A percentile compares a stretch with the other conserved stretches of the same genome.
phyloP scores from a whole-genome alignment of 2,797 vertebrate genomes.

The Discoglossus pictus region DNA sequence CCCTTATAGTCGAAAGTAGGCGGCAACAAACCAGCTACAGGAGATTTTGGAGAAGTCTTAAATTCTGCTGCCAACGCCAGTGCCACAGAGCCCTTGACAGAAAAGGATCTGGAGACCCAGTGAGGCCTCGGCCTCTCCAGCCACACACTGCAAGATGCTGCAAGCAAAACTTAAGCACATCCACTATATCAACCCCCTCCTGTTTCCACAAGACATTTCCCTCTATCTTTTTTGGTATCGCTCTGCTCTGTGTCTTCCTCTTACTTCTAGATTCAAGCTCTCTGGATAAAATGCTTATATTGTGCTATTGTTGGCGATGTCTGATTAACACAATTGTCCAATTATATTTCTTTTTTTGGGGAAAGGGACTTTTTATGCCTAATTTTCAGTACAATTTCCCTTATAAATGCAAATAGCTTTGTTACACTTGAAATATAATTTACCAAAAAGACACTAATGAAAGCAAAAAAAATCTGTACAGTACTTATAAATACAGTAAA shows the following conservation, averaged over 20 bases:
- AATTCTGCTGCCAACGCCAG: conserved; percentile 72
- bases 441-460: conserved; percentile 28
- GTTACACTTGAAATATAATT: conserved; percentile 33
- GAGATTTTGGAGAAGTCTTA: conserved; percentile 72
- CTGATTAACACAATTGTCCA: neutral
- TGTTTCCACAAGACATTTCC: conserved; percentile 62
- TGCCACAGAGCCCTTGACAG: conserved; percentile 68
- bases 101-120: conserved; percentile 67
- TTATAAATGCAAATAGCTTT: conserved; percentile 36
- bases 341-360: conserved; percentile 53
- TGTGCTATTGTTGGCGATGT: too few species aligned
- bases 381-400: conserved; percentile 7
- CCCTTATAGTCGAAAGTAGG: conserved; percentile 72
- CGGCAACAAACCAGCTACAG: conserved; percentile 63
- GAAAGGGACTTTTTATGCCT: conserved; percentile 62
- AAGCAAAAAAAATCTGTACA: conserved; percentile 22
- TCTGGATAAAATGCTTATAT: too few species aligned
- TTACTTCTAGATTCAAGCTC: conserved; percentile 62
- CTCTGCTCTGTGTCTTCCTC: conserved; percentile 61
- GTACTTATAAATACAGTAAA: neutral
- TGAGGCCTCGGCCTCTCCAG: conserved; percentile 63
- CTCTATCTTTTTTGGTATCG: conserved; percentile 60
- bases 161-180: conserved; percentile 66
- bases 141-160: conserved; percentile 73
- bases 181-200: conserved; percentile 60